Evolutionary conservation across 2,888 invertebrate genomes (phyloP).

Genomic region (Patella depressa): DNA sequence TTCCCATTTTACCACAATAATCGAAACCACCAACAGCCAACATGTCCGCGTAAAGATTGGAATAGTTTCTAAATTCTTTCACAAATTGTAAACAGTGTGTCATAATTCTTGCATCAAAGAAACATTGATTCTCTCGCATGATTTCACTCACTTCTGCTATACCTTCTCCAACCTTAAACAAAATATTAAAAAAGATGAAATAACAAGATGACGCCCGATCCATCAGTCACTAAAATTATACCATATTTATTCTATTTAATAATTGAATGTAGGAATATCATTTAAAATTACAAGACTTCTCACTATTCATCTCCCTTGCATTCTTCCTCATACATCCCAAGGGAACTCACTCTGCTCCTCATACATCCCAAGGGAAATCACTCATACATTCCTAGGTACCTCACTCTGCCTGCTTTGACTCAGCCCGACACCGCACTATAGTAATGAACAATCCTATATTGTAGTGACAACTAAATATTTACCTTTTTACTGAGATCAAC

Average conservation of each 20-base stretch:
- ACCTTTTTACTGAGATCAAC: constrained; percentile 54
- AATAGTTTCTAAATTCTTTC: constrained; percentile 56
- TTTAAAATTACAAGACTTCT: not conserved
- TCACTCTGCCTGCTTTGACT: too few relatives aligned
- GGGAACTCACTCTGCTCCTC: not conserved
- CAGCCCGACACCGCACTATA: not conserved
- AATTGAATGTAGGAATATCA: too few relatives aligned
- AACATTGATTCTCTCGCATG: constrained; percentile 42
- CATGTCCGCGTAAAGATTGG: constrained; percentile 61
- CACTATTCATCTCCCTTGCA: not conserved
- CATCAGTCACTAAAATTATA: too few relatives aligned
- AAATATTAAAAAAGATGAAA: too few relatives aligned
- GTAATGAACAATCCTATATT: not conserved
- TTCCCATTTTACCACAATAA: constrained; percentile 58
- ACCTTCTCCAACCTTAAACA: constrained; percentile 53
- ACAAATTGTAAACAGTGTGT: constrained; percentile 50
- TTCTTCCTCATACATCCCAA: not conserved
- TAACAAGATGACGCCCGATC: too few relatives aligned
- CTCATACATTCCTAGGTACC: too few relatives aligned
- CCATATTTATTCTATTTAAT: too few relatives aligned
- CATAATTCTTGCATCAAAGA: constrained; percentile 45
- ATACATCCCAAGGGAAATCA: not conserved
- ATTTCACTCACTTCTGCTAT: constrained; percentile 52
- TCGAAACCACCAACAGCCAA: constrained; percentile 68
- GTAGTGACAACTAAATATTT: not conserved